Conservation (phyloP, 2,113 vertebrate species). For the Syngnathoides biaculeatus region DNA sequence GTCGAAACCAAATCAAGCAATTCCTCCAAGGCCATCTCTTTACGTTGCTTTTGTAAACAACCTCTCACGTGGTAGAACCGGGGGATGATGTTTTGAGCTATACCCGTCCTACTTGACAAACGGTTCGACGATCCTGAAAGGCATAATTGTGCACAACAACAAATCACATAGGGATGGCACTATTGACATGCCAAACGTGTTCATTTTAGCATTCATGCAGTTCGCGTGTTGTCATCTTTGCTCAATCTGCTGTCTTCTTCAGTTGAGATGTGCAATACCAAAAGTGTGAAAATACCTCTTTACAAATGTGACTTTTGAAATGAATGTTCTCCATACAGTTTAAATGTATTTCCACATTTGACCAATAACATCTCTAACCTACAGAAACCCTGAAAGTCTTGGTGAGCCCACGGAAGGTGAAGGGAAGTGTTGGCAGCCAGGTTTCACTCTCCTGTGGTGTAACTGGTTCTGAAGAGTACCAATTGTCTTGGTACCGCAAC, state of each 20-base stretch:
- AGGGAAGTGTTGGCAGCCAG: conserved; percentile 95
- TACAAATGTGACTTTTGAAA: not conserved
- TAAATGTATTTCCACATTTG: not conserved
- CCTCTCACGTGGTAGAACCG: too few species aligned
- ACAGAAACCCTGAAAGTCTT: conserved; percentile 88
- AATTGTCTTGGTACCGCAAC: conserved; percentile 95
- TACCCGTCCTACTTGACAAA: not conserved
- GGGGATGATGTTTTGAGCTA: not conserved
- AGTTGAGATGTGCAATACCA: too few species aligned
- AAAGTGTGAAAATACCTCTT: not conserved
- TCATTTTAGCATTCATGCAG: too few species aligned
- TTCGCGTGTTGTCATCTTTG: too few species aligned
- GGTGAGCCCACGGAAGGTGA: conserved; percentile 91
- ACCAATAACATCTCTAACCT: not conserved
- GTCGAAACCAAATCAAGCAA: not conserved
- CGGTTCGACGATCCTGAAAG: not conserved
- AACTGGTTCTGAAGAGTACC: conserved; percentile 88
- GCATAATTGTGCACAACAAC: too few species aligned
- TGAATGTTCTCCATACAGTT: not conserved
- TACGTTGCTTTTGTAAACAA: too few species aligned
- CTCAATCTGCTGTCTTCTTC: too few species aligned
- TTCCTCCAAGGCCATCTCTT: not conserved
- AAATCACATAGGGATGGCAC: too few species aligned
- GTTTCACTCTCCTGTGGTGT: conserved; percentile 93
- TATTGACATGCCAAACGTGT: too few species aligned